Evolutionary conservation across 2,797 vertebrate species (phyloP).

Genomic region (Acanthiza pusilla): DNA sequence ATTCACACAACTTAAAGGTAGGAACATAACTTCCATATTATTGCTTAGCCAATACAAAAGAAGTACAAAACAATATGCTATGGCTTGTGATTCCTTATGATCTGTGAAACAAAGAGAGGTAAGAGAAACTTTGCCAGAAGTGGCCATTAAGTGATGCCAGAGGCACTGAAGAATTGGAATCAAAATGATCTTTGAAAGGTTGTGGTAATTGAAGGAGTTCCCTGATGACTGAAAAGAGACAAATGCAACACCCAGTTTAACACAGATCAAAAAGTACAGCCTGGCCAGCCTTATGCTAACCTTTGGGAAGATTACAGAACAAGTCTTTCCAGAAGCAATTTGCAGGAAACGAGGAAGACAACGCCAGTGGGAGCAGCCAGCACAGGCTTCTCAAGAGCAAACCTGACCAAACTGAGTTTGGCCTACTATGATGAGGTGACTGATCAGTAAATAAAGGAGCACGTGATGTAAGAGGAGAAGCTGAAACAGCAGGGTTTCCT

Average conservation of each 20-base stretch:
- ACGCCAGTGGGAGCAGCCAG: background rate
- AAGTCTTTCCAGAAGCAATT: background rate
- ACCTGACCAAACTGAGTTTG: background rate
- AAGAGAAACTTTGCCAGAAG: background rate
- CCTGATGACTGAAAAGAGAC: background rate
- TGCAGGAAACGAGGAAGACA: background rate
- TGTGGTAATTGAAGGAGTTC: background rate
- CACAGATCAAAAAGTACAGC: background rate
- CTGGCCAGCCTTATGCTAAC: background rate
- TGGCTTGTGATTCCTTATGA: background rate
- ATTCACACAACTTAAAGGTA: background rate
- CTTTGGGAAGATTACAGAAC: background rate
- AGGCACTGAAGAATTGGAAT: background rate
- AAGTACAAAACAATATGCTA: background rate
- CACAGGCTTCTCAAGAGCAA: background rate
- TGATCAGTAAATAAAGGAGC: background rate
- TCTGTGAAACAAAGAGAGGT: background rate
- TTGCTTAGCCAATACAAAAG: background rate
- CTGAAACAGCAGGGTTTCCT: background rate
- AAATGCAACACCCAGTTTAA: background rate
- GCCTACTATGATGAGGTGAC: background rate
- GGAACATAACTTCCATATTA: background rate
- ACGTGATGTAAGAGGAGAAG: background rate
- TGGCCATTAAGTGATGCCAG: background rate
- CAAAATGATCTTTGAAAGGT: background rate